Evolutionary conservation across 2,797 vertebrate genomes (phyloP), one percentile per base, ranked within the genome.

Genomic region (Melanotaenia boesemani): DNA sequence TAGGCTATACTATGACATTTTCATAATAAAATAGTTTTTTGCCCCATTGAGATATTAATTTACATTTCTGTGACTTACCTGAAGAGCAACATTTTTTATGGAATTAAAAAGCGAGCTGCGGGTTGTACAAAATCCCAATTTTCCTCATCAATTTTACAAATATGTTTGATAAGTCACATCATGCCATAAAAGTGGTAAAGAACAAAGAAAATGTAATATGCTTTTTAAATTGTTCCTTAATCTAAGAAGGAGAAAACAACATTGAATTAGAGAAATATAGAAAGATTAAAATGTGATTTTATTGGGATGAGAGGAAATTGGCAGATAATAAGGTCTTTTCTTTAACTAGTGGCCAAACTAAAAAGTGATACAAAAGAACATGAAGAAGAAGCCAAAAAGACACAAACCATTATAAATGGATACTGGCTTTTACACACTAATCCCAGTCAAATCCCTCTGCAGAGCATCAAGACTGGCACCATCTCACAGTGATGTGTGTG

Each of bases 401-500:
- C 74, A 55, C 71, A 76, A 55, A 56, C 67, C 76, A 83, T 86
- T 83, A 89, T 87, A 82, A 82, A 80, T 80, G 76, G 74, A 83
- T 87, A 76, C 65, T 86, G 86, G 76, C 79, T 88, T 83, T 87
- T 71, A 74, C 44, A 82, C 67, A 75, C 75, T 89, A 88, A 90
- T 89, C 87, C 87, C 68, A 80, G 58, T 75, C 60, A 85, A 87
- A 84, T 83, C 83, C 85, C 79, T 76, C 80, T 85, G 82, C 83
- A 87, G 80, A 81, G 74, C 72, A 73, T 74, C 57, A 69, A 69
- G 68, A 85, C 79, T 81, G 84, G 78, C 85, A 83, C 59, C 76
- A 79, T 74, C 56, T 63, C 69, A 70, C 68, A 69, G 68, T 48
- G 39, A 15, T 56, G 52, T 76, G 54, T 61, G 60, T 74, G 48